Conservation (phyloP, 2,888 invertebrate species). For the Orchesella flavescens region DNA sequence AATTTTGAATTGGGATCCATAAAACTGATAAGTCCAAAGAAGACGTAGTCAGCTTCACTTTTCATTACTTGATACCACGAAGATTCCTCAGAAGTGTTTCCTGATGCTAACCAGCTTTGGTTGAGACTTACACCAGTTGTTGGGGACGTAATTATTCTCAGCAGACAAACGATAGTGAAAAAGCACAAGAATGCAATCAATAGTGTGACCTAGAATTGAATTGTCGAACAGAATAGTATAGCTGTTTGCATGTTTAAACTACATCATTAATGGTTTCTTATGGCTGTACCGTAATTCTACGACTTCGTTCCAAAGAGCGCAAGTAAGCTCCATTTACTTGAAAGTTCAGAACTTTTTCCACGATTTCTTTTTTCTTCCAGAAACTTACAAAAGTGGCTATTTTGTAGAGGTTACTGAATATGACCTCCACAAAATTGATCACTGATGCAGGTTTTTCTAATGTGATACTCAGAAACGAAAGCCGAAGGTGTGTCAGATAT, state of each 20-base stretch:
- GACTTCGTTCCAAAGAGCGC: not conserved
- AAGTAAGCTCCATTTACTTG: not conserved
- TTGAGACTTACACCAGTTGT: not conserved
- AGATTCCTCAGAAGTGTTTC: not conserved
- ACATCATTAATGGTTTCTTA: too few relatives aligned
- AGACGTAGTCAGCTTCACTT: not conserved
- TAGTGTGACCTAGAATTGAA: too few relatives aligned
- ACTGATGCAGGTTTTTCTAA: not conserved
- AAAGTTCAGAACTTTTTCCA: not conserved
- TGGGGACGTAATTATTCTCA: not conserved
- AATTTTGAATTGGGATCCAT: too few relatives aligned
- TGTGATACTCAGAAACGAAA: not conserved
- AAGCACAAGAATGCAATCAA: too few relatives aligned
- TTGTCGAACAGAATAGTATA: too few relatives aligned
- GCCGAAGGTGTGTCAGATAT: not conserved
- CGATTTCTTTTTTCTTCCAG: not conserved
- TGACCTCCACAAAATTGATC: slow-evolving; percentile 1
- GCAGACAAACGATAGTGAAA: not conserved
- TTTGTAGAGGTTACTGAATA: not conserved
- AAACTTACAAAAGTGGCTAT: not conserved
- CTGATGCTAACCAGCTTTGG: too few relatives aligned
- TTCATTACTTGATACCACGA: not conserved
- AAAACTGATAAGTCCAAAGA: too few relatives aligned
- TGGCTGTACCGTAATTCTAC: not conserved
- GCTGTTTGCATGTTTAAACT: too few relatives aligned